Evolutionary conservation across 2,113 vertebrate genomes (phyloP).

Genomic region (Ceratotherium simum): DNA sequence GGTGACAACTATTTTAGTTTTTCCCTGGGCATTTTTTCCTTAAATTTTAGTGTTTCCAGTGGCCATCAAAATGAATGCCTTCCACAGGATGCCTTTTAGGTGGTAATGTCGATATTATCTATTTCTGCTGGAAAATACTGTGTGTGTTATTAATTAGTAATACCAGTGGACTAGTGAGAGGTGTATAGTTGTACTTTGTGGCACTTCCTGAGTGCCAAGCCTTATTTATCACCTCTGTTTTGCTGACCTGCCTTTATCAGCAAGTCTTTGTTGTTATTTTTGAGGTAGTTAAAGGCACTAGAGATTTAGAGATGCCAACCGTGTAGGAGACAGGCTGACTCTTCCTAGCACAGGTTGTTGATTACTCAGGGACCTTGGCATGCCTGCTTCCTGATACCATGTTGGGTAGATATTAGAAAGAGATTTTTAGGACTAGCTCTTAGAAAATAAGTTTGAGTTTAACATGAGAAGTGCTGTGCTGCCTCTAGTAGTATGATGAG

Average conservation of each 20-base stretch:
- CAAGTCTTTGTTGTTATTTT: neutral
- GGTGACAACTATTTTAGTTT: neutral
- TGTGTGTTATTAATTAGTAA: neutral
- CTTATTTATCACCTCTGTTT: neutral
- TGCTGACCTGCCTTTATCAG: neutral
- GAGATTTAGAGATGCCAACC: neutral
- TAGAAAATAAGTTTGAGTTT: constrained; percentile 45
- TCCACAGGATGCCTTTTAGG: neutral
- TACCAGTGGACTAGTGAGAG: neutral
- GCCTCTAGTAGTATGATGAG: neutral
- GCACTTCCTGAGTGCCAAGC: neutral
- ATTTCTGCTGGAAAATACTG: neutral
- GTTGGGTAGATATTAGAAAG: neutral
- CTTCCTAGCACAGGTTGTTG: neutral
- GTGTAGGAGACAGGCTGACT: neutral
- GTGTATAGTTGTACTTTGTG: neutral
- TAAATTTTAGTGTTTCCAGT: neutral
- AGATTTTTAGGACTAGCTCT: constrained; percentile 38
- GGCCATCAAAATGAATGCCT: neutral
- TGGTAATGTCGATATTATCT: accelerated
- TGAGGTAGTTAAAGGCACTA: neutral
- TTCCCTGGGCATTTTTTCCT: neutral
- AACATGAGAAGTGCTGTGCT: neutral
- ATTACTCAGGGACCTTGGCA: neutral
- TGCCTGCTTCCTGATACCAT: neutral